Evolutionary conservation across 2,113 vertebrate genomes (phyloP).

Genomic region (Acinonyx jubatus): DNA sequence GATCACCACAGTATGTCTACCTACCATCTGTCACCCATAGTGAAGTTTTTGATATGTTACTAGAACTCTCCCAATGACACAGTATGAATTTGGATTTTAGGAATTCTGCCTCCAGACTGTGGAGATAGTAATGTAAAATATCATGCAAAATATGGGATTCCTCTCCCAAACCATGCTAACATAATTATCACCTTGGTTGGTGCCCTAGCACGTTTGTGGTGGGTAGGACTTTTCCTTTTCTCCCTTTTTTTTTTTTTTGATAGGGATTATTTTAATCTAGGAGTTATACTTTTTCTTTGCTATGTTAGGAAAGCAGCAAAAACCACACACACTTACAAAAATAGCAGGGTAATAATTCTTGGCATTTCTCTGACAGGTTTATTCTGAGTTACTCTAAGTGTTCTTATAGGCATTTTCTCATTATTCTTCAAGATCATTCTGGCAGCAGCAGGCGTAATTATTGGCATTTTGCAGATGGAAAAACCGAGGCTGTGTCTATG

Average conservation of each 20-base stretch:
- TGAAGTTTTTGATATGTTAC: neutral
- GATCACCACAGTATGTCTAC: neutral
- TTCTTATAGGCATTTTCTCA: constrained; percentile 37
- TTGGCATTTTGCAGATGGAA: constrained; percentile 73
- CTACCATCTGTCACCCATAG: neutral
- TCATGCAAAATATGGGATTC: neutral
- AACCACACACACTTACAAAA: constrained; percentile 43
- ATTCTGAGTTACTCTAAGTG: constrained; percentile 43
- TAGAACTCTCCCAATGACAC: constrained; percentile 8
- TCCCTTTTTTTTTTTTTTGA: neutral
- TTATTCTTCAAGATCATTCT: neutral
- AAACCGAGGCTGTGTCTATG: constrained; percentile 64
- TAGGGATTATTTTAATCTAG: constrained; percentile 59
- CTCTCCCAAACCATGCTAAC: neutral
- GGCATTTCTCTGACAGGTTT: constrained; percentile 63
- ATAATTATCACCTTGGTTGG: neutral
- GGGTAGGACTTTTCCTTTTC: neutral
- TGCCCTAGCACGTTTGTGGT: constrained; percentile 20
- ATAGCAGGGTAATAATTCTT: constrained; percentile 40
- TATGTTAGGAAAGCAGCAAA: constrained; percentile 53
- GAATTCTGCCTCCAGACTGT: neutral
- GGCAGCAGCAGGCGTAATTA: neutral
- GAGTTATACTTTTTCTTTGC: constrained; percentile 49
- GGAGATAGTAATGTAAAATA: constrained; percentile 18
- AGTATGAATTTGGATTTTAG: constrained; percentile 31